Percentiles rank a stretch among this genome's conserved stretches.
Evolutionary conservation across 2,888 invertebrate genomes (phyloP).

Genomic region (Thereva unica): DNA sequence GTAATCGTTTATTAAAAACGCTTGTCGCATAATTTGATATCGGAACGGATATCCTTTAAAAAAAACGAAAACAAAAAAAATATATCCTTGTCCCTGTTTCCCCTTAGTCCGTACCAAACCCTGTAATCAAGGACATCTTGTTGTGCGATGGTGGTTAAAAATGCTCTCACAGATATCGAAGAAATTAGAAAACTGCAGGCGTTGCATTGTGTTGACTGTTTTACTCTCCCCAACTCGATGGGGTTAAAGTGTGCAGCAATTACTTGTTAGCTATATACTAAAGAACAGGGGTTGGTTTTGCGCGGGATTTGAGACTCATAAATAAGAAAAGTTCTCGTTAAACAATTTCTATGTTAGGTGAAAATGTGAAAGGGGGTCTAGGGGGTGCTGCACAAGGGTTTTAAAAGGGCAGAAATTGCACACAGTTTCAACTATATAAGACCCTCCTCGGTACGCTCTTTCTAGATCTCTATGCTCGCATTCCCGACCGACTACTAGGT

Average conservation of each 20-base stretch:
- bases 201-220: slow-evolving; percentile 12
- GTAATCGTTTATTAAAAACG: slow-evolving; percentile 30
- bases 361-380: background rate
- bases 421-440: background rate
- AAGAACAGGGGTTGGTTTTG: background rate
- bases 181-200: slow-evolving; percentile 34
- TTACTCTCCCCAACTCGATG: background rate
- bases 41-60: background rate
- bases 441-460: background rate
- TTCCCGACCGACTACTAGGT: slow-evolving; percentile 11
- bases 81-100: background rate
- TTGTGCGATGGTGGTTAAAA: background rate
- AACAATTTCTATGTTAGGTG: slow-evolving; percentile 10
- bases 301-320: slow-evolving; percentile 7
- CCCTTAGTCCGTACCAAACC: background rate
- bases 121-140: background rate
- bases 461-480: slow-evolving; percentile 10
- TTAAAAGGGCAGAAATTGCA: background rate
- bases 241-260: no score
- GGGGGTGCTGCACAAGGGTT: background rate
- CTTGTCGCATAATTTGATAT: slow-evolving; percentile 1
- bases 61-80: slow-evolving; percentile 25
- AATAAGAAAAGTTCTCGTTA: slow-evolving; percentile 32
- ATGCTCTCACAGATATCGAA: slow-evolving; percentile 25
- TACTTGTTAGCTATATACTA: no score